Evolutionary conservation across 2,113 vertebrate species (phyloP), one percentile per base, ranked within the genome.

Genomic region (Pungitius pungitius): DNA sequence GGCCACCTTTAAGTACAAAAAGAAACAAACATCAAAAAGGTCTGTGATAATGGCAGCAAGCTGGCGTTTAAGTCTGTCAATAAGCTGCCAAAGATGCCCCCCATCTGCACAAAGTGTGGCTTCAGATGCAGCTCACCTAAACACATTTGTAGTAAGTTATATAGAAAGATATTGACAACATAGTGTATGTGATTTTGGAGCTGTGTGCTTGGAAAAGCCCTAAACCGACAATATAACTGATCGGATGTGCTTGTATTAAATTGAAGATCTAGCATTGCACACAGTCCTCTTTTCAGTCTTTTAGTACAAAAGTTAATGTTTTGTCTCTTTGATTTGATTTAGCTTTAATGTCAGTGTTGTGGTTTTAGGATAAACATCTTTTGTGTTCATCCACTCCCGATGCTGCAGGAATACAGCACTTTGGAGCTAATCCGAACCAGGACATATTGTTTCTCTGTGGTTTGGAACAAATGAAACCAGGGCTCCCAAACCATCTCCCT

Each of bases 401-500:
- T 5, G 3, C 51, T 39, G 62, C 35, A 70, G 72, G 43, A 51
- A 26, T 3, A 63, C 54, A 51, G 39, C 35, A 63, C 54, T 55
- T 39, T 54, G 61, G 45, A 68, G 51, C 63, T 77, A 60, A 54
- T 81, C 58, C 45, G 45, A 60, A 63, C 51, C 33, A 70, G 47
- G 30, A 40, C 43, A 43, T 74, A 51, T 30, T 69, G 39, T 66
- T 73, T 58, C 43, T 18, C 20, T 77, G 75, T 59, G 66, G 81
- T 82, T 75, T 82, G 39, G 56, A 85, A 77, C 62, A 24, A 71
- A 57, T 84, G 56, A 78, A 75, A 75, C 9, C 30, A 69, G 43
- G 69, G 26, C 59, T 72, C 78, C 69, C 69, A 70, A 81, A 66
- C 47, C 56, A 58, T 70, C 82, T 69, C 33, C 63, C 75, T 37